phyloP scores from a whole-genome alignment of 1,140 invertebrate species.

The Ceratina calcarata region DNA sequence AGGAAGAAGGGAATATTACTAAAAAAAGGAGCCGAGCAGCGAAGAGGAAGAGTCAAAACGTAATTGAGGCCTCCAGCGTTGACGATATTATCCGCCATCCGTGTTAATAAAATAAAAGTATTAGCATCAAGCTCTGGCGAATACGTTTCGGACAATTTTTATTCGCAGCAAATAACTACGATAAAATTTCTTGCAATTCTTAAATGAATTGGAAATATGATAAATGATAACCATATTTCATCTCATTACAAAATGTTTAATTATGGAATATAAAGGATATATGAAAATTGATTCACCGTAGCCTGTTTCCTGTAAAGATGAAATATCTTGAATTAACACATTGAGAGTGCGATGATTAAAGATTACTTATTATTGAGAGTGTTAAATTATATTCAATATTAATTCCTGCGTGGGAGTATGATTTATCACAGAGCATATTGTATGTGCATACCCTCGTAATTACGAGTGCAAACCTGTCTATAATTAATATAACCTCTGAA shows the following conservation, averaged over 20 bases:
- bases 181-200: too few relatives aligned
- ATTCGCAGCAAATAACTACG: neutral
- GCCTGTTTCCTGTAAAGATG: too few relatives aligned
- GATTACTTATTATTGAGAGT: too few relatives aligned
- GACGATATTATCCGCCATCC: neutral
- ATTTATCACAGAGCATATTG: neutral
- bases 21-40: neutral
- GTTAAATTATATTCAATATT: neutral
- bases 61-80: neutral
- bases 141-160: neutral
- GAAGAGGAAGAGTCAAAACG: neutral
- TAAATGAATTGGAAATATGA: too few relatives aligned
- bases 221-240: too few relatives aligned
- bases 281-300: too few relatives aligned
- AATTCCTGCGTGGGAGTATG: neutral
- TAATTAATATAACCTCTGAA: neutral
- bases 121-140: too few relatives aligned
- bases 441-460: neutral
- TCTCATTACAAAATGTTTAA: neutral
- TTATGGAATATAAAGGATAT: too few relatives aligned
- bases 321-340: too few relatives aligned
- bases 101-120: neutral
- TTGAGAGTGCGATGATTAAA: too few relatives aligned
- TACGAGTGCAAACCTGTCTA: neutral
- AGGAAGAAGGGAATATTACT: constrained; percentile 24